Evolutionary conservation across 92 coral and sea anemone genomes (phyloP), one percentile per base, ranked within the genome.

Genomic region (Micromussa lordhowensis): DNA sequence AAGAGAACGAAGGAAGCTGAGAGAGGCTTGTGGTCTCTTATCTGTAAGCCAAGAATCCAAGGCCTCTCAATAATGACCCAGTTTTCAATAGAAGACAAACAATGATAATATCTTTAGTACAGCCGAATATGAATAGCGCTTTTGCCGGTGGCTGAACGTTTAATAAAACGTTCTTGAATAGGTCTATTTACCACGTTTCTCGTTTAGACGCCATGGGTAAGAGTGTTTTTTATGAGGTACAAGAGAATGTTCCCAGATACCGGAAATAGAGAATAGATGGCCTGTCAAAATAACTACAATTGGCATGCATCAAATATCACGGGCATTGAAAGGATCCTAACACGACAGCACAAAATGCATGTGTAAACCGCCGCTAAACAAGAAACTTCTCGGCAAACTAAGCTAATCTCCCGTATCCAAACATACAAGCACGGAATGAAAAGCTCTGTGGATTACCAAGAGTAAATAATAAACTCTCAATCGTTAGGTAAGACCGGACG

Each of bases 71-170:
- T 85, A 92, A 92, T 88, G 94, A 89, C 76, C 91, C 61, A 69
- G 90, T 87, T 79, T 93, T 95, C 90, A 93, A 86, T 86, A 75
- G 90, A 92, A 84, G 81, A 59, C 94, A 95, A 95, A 95, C 96
- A 95, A 73, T 75, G 85, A 84, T 76, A 82, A 81, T 93, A 93
- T 90, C 93, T 77, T 81, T 51, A 88, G 88, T 77, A 44, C 53
- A 29, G 31, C 86, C 54, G 77, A 69, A 48, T 78, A 38, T 24
- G 77, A 77, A 86, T 86, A 49, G 66, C 82, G 82, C n/a, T 36
- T 48, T 34, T 35, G 76, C 63, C 49, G 83, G 51, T 66, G 66
- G 61, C 12, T 61, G 14, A 26, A 77, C 49, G 66, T 75, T 32
- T 49, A 75, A 73, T 73, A 24, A 55, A 51, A 28, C 59, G 38